Base-by-base conservation (phyloP, 2,797 vertebrate genomes). In the Chloroceryle amazona region DNA sequence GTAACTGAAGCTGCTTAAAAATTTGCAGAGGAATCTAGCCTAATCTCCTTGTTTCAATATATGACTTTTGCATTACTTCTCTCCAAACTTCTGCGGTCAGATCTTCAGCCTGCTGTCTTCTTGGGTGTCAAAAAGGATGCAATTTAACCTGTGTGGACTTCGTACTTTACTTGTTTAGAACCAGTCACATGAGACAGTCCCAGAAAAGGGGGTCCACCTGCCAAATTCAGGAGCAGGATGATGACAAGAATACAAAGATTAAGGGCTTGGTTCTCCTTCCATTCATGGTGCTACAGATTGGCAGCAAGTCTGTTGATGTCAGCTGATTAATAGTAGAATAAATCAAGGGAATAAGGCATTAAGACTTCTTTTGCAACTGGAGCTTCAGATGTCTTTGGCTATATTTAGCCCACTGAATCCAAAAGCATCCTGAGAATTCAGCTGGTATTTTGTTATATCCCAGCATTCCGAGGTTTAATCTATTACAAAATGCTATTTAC, bases 21-120 rank as follows among this genome's bases (percentile, higher is more conserved):
- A 92, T 97, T 86, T 72, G 86, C 76, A 84, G 62, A 73, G n/a
- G 61, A 91, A 94, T 89, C 66, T 58, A 71, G 28, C 6, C 55
- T 55, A 51, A 87, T 79, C 8, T 72, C 61, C 31, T 79, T 73
- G 57, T 65, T 85, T 85, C 73, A 72, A 79, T 88, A 65, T 26
- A 21, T 25, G 22, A 8, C 6, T 85, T 29, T 60, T 63, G 15
- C 19, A 55, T 41, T 6, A 60, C 71, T 85, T 86, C 23, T 52
- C 52, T 58, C n/a, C 75, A 88, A 78, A 13, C 29, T 91, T 76
- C 71, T 82, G 61, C 47, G 57, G 71, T 44, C 51, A 91, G 78
- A 80, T 44, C 28, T 68, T 86, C 73, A 81, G 68, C 12, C 67
- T 63, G 25, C 29, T 80, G 3, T 68, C 28, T 57, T 74, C 67